These are phyloP conservation scores for Mythimna impura DNA, from an alignment of 2,888 invertebrate genomes.

Conservation along the genomic window DNA sequence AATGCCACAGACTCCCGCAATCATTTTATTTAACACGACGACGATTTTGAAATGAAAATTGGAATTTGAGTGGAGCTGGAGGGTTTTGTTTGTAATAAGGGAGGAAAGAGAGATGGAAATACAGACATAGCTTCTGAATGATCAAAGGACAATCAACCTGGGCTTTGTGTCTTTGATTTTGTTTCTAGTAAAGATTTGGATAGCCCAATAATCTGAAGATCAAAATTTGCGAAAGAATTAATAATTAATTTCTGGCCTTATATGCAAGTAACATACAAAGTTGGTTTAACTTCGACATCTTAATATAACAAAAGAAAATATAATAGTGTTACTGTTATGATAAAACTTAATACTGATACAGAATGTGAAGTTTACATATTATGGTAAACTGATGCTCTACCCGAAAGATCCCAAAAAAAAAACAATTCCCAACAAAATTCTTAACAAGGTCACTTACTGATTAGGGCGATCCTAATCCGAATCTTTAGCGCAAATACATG, in stretches of 20 bases:
- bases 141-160: constrained; percentile 48
- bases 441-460: constrained; percentile 41
- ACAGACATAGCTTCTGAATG: constrained; percentile 28
- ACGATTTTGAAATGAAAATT: constrained; percentile 62
- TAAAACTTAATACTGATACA: neutral
- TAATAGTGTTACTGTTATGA: neutral
- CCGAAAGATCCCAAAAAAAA: neutral
- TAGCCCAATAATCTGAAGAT: neutral
- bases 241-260: too few relatives aligned
- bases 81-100: constrained; percentile 42
- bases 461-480: constrained; percentile 48
- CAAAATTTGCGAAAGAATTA: neutral
- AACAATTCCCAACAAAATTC: neutral
- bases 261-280: neutral
- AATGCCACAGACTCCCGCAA: constrained; percentile 60
- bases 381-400: neutral
- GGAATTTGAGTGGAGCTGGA: constrained; percentile 51
- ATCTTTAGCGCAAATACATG: constrained; percentile 54
- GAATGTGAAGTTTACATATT: neutral
- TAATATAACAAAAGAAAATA: neutral
- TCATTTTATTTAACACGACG: constrained; percentile 61
- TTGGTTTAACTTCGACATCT: neutral
- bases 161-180: constrained; percentile 17
- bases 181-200: neutral
- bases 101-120: constrained; percentile 19